Base-by-base conservation (phyloP, 2,113 vertebrate species). In the Fulica atra region DNA sequence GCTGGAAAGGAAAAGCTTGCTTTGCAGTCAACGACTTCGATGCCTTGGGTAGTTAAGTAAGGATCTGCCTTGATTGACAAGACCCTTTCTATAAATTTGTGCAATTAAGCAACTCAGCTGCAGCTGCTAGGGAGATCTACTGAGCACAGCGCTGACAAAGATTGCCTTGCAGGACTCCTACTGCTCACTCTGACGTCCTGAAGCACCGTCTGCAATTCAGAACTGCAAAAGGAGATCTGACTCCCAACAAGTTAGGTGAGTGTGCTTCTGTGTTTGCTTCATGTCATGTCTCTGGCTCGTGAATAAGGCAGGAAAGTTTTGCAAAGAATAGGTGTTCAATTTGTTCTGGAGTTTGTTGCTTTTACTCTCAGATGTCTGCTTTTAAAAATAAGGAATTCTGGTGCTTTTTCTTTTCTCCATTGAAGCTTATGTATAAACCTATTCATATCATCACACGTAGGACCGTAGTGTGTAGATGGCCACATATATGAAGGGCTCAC, bases 41-140 rank as follows among this genome's bases (percentile, higher is more conserved):
- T 96, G 98, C 97, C 80, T 93, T 93, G 31, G 79, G 92, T 90
- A n/a, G 65, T 97, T 98, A 96, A 97, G 98, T 96, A 97, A 97
- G 95, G 94, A 98, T 98, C 95, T 97, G 98, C 95, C 93, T 93
- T 98, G 98, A 98, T 84, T 98, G 97, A 97, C 97, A 97, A 88
- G 95, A 77, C 91, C 65, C 86, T 96, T 85, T 54, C 97, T 98
- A 98, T 98, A 98, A 98, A 98, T 98, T 66, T 78, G 94, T 95
- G 97, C 93, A 96, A 82, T 89, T 82, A 95, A 93, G 81, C 89
- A 97, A 77, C 66, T 78, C 83, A 74, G 73, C 76, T 87, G 87
- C 89, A 96, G 93, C 90, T 78, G 53, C 68, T 60, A 76, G 88
- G 86, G 81, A 97, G 88, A 88, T 42, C 93, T 63, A 33, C 77